Evolutionary conservation across 1,140 invertebrate species (phyloP), one percentile per base, ranked within the genome.

Genomic region (Heterodera schachtii): DNA sequence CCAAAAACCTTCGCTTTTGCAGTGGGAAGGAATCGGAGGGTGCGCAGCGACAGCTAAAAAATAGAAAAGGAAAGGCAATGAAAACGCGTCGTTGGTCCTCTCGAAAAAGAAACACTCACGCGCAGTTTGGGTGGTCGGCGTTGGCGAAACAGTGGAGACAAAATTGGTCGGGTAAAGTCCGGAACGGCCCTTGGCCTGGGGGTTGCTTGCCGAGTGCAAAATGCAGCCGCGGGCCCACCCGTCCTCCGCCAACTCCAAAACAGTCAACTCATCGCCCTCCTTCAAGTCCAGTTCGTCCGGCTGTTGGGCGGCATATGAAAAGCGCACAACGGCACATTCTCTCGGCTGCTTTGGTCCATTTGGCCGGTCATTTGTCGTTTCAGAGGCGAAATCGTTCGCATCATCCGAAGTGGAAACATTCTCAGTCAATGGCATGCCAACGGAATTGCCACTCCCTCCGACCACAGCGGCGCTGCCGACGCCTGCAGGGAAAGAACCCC

Each of bases 261-360:
- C 92, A 8, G 93, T 94, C 81, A 99, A 94, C 21, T 97, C 92
- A 87, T 98, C 95, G 49, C 95, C 96, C 90, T 96, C 94, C 81
- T 92, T 93, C 49, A 99, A 91, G 3, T 93, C 94, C 80, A 99
- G 91, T 91, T 98, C 97, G 91, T 98, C 97, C 21, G 95, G 94
- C 90, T 98, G 97, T 83, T 94, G 93, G 13, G 96, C 95, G 75
- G 93, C 92, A 90, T 98, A 98, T 5, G 95, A 93, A 91, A 93
- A 98, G 78, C 96, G 91, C 31, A 95, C 96, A 88, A 93, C 92
- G 86, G 95, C 97, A 46, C 70, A 79, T 73, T 43, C 71, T 6
- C 21, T 67, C 46, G n/a, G n/a, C n/a, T n/a, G n/a, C n/a, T n/a
- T n/a, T n/a, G n/a, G n/a, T n/a, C 13, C 16, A 64, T 80, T 81